Evolutionary conservation across 1,140 invertebrate genomes (phyloP).

Genomic region (Trichogramma pretiosum): DNA sequence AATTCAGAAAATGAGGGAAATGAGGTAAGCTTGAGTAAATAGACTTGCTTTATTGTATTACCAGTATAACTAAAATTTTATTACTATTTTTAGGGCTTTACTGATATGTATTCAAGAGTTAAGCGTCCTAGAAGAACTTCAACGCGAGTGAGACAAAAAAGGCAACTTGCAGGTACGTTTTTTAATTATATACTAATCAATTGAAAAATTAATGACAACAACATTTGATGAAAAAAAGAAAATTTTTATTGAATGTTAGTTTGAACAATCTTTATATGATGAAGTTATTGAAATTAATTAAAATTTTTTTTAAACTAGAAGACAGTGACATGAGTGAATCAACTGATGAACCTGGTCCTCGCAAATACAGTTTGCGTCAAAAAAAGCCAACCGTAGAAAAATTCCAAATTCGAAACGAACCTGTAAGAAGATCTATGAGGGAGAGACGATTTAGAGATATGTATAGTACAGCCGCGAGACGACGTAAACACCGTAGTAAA

Average conservation of each 20-base stretch:
- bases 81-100: conserved; percentile 35
- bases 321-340: conserved; percentile 43
- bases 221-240: neutral
- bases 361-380: conserved; percentile 46
- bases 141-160: conserved; percentile 37
- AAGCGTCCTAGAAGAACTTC: conserved; percentile 47
- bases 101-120: conserved; percentile 56
- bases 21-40: conserved; percentile 19
- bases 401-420: conserved; percentile 45
- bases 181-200: conserved; percentile 2
- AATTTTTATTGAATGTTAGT: no score
- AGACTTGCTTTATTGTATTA: conserved; percentile 2
- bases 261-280: neutral
- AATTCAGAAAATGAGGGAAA: conserved; percentile 40
- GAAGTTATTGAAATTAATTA: neutral
- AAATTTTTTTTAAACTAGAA: conserved; percentile 17
- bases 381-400: conserved; percentile 47
- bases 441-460: conserved; percentile 40
- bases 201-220: neutral
- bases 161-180: conserved; percentile 31
- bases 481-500: conserved; percentile 38
- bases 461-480: conserved; percentile 38
- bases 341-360: conserved; percentile 37
- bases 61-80: conserved; percentile 6
- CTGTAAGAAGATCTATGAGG: conserved; percentile 38